A percentile compares a stretch with the other conserved stretches of the same genome.
Evolutionary conservation across 2,113 vertebrate genomes (phyloP).

Genomic region (Ceyx margarethae): DNA sequence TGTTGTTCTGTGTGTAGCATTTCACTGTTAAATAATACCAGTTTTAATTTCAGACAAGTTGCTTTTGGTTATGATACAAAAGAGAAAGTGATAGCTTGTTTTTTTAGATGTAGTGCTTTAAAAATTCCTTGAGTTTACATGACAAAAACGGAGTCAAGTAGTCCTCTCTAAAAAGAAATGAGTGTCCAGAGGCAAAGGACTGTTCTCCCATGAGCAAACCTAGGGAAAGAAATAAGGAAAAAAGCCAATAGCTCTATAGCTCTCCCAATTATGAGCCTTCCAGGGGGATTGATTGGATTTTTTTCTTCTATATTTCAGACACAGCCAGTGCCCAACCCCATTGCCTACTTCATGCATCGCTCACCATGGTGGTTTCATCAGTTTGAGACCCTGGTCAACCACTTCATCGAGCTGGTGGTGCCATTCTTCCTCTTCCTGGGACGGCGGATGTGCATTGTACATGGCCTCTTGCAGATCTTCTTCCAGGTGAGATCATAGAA

Average conservation of each 20-base stretch:
- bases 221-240: not conserved
- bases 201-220: not conserved
- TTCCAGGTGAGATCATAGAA: slow-evolving; percentile 85
- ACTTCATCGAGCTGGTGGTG: slow-evolving; percentile 88
- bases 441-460: slow-evolving; percentile 79
- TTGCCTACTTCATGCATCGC: slow-evolving; percentile 90
- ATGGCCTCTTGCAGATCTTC: slow-evolving; percentile 86
- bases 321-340: slow-evolving; percentile 90
- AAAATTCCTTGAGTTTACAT: not conserved
- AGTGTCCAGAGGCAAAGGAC: not conserved
- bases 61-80: not conserved
- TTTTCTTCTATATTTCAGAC: slow-evolving; percentile 73
- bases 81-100: not conserved
- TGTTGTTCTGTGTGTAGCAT: not conserved
- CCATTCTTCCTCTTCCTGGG: slow-evolving; percentile 90
- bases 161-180: not conserved
- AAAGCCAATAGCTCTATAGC: not conserved
- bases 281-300: not conserved
- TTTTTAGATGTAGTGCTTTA: not conserved
- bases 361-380: slow-evolving; percentile 90
- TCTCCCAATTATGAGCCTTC: rapidly evolving
- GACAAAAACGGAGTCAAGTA: rapidly evolving
- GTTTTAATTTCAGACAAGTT: not conserved
- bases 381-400: slow-evolving; percentile 85
- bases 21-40: not conserved